These are phyloP conservation scores for Micropoecilia bifurca DNA, from an alignment of 2,797 vertebrate species.

Conservation along the genomic window DNA sequence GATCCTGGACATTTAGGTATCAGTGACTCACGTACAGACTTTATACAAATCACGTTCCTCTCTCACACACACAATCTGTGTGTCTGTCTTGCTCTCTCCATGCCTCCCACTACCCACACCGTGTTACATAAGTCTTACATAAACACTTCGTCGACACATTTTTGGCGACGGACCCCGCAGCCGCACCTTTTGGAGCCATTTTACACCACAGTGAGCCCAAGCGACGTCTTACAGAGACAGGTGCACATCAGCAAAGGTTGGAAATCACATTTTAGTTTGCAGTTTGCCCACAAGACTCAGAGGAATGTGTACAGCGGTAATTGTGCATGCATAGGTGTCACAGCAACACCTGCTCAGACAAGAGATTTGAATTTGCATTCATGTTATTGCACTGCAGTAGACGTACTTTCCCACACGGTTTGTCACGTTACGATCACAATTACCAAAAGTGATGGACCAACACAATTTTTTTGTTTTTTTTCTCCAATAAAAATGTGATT, in stretches of 20 bases:
- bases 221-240: slow-evolving; percentile 49
- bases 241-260: slow-evolving; percentile 35
- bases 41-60: slow-evolving; percentile 51
- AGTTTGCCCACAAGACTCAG: slow-evolving; percentile 37
- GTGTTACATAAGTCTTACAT: slow-evolving; percentile 78
- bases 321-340: slow-evolving; percentile 66
- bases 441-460: background rate
- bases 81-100: slow-evolving; percentile 54
- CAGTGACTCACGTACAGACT: slow-evolving; percentile 67
- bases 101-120: slow-evolving; percentile 73
- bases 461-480: background rate
- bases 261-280: slow-evolving; percentile 47
- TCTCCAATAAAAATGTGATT: background rate
- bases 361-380: slow-evolving; percentile 40
- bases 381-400: slow-evolving; percentile 60
- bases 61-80: slow-evolving; percentile 30
- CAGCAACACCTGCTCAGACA: slow-evolving; percentile 38
- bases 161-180: slow-evolving; percentile 49
- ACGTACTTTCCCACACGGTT: slow-evolving; percentile 19
- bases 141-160: slow-evolving; percentile 71
- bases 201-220: slow-evolving; percentile 51
- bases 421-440: background rate
- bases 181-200: slow-evolving; percentile 57
- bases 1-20: slow-evolving; percentile 50
- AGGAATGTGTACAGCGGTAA: slow-evolving; percentile 56